Evolutionary conservation across 2,113 vertebrate species (phyloP).

Genomic region (Aspiorhynchus laticeps): DNA sequence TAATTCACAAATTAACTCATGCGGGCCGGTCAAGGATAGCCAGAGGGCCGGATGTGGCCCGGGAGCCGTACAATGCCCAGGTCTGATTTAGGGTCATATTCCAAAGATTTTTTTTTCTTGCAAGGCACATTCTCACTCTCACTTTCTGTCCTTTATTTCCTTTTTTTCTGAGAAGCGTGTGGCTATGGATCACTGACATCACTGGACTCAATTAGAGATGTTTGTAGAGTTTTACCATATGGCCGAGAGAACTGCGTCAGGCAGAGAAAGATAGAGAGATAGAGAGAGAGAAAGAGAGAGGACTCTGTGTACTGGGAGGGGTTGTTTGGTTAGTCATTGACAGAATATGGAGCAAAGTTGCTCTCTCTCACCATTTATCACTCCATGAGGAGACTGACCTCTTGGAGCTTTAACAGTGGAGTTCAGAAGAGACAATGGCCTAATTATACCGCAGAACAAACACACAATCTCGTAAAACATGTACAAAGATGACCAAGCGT

Average conservation of each 20-base stretch:
- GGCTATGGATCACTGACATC: conserved; percentile 57
- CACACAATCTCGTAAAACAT: neutral
- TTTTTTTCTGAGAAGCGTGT: neutral
- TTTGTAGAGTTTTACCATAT: conserved; percentile 78
- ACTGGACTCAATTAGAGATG: conserved; percentile 73
- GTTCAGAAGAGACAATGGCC: conserved; percentile 11
- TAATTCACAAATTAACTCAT: no score
- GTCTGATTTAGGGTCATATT: neutral
- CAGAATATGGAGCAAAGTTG: conserved; percentile 62
- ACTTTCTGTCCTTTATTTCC: neutral
- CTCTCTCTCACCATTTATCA: conserved; percentile 51
- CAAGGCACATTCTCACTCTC: neutral
- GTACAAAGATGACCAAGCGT: neutral
- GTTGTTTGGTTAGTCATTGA: conserved; percentile 72
- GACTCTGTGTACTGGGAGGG: conserved; percentile 62
- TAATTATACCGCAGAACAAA: conserved; percentile 9
- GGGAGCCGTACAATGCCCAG: no score
- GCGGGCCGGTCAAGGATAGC: no score
- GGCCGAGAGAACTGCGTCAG: conserved; percentile 49
- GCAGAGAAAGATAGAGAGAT: conserved; percentile 57
- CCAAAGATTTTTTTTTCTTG: neutral
- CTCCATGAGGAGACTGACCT: conserved; percentile 58
- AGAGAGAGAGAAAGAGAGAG: conserved; percentile 44
- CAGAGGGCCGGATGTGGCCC: no score
- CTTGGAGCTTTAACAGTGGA: conserved; percentile 1